These are phyloP conservation scores for Lophotriccus pileatus DNA, from an alignment of 2,797 vertebrate species.

Conservation along the genomic window DNA sequence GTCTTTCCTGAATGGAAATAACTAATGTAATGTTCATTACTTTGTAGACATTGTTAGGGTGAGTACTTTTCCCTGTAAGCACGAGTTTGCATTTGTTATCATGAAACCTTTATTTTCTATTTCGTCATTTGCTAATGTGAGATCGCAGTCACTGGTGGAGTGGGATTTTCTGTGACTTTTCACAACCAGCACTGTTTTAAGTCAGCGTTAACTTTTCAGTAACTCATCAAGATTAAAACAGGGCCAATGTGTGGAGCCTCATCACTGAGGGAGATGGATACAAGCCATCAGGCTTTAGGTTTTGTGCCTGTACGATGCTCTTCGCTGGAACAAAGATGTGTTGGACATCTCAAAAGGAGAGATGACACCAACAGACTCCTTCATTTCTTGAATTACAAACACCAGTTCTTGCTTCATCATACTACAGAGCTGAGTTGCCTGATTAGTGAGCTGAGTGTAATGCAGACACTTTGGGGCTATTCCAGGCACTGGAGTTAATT, in stretches of 20 bases:
- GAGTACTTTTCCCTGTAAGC: not conserved
- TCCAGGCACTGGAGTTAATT: conserved; percentile 14
- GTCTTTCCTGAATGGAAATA: not conserved
- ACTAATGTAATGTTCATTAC: not conserved
- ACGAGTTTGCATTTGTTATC: not conserved
- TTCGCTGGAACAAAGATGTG: not conserved
- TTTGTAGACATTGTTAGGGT: not conserved
- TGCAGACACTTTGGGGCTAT: not conserved
- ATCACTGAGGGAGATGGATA: not conserved
- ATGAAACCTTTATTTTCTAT: not conserved
- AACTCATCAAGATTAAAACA: not conserved
- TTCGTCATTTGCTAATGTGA: not conserved
- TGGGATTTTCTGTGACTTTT: not conserved
- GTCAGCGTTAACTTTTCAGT: not conserved
- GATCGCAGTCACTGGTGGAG: not conserved
- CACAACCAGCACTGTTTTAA: not conserved
- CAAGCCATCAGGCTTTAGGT: not conserved
- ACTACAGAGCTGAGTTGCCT: not conserved
- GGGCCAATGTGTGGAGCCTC: not conserved
- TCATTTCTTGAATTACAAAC: not conserved
- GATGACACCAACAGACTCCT: not conserved
- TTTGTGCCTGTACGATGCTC: not conserved
- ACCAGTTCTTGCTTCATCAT: not conserved
- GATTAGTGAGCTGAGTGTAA: conserved; percentile 1
- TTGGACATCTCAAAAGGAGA: not conserved